A percentile compares a stretch with the other conserved stretches of the same genome.
phyloP scores from a whole-genome alignment of 92 coral and sea anemone species.

The Phenganax marumi region DNA sequence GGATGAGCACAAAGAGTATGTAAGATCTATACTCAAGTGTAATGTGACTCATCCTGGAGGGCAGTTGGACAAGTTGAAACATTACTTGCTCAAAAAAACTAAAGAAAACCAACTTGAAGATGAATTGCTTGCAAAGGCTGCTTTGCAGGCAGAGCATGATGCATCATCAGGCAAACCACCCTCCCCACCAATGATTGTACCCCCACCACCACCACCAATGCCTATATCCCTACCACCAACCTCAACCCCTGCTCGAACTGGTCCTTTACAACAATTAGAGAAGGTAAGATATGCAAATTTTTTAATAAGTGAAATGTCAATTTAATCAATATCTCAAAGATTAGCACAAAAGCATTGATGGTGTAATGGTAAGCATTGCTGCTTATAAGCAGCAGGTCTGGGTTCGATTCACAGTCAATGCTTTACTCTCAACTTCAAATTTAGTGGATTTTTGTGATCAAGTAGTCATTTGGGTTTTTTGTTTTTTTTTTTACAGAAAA shows the following conservation, averaged over 20 bases:
- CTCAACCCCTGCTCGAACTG: neutral
- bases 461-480: neutral
- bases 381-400: too few relatives aligned
- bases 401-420: neutral
- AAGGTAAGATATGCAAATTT: neutral
- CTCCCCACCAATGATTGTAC: constrained; percentile 1
- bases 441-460: neutral
- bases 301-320: neutral
- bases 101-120: constrained; percentile 2
- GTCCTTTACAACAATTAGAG: neutral
- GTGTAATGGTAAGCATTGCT: neutral
- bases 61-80: constrained; percentile 32
- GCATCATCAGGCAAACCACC: neutral
- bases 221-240: too few relatives aligned
- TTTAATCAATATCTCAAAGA: neutral
- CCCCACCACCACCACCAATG: neutral
- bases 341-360: neutral
- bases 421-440: neutral
- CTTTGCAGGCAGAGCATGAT: neutral
- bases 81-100: neutral
- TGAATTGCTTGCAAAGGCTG: constrained; percentile 13
- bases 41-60: constrained; percentile 41
- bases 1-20: constrained; percentile 19
- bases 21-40: neutral
- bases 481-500: constrained; percentile 6